Percentiles rank a stretch among this genome's conserved stretches.
These are phyloP conservation scores for Platyrinchus mystaceus DNA, from an alignment of 2,797 vertebrate species.

Conservation along the genomic window DNA sequence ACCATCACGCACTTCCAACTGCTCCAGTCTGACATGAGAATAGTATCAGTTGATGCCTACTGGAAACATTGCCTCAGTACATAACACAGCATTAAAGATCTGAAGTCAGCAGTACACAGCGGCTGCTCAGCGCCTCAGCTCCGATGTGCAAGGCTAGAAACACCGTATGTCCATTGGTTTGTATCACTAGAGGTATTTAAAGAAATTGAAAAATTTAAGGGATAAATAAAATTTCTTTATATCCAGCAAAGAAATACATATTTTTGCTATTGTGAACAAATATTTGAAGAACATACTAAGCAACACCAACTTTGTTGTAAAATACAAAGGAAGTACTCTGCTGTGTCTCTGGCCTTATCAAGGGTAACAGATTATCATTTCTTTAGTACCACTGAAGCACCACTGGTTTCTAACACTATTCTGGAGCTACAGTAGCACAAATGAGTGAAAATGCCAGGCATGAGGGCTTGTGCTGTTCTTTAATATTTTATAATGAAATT, in stretches of 20 bases:
- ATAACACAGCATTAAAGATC: neutral
- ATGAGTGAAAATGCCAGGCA: neutral
- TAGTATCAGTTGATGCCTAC: neutral
- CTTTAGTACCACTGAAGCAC: neutral
- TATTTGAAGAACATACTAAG: neutral
- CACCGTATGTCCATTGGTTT: neutral
- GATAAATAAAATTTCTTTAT: neutral
- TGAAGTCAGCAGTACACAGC: neutral
- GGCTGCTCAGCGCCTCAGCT: neutral
- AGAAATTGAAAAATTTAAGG: neutral
- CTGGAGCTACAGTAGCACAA: neutral
- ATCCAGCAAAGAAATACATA: neutral
- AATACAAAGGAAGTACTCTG: neutral
- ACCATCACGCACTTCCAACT: neutral
- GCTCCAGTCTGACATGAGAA: neutral
- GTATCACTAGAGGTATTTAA: neutral
- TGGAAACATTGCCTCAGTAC: neutral
- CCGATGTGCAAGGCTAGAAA: neutral
- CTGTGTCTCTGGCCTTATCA: neutral
- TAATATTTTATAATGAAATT: neutral
- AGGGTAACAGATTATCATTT: neutral
- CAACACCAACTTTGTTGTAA: neutral
- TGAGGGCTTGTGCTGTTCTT: neutral
- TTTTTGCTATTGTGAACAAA: neutral
- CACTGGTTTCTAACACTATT: neutral